Percentiles rank a stretch among this genome's conserved stretches.
Evolutionary conservation across 2,888 invertebrate species (phyloP).

Genomic region (Phanerotoma sp.): DNA sequence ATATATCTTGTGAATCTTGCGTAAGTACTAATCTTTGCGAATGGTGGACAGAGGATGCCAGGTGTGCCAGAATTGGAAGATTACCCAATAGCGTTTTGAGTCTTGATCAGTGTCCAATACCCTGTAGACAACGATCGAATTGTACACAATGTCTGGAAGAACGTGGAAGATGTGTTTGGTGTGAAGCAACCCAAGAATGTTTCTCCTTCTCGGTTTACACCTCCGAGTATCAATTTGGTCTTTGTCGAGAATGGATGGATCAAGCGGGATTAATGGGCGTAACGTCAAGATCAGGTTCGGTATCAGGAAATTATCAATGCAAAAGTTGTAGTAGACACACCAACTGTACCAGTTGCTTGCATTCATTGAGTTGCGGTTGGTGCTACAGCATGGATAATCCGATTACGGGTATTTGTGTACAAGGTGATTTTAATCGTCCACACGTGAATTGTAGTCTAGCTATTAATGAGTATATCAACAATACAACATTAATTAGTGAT

Average conservation of each 20-base stretch:
- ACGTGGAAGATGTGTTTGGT: conserved; percentile 91
- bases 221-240: conserved; percentile 89
- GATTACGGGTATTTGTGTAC: conserved; percentile 80
- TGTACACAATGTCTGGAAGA: conserved; percentile 84
- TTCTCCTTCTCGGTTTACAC: conserved; percentile 96
- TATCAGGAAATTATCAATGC: conserved; percentile 66
- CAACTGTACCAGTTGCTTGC: conserved; percentile 78
- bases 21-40: conserved; percentile 76
- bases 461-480: conserved; percentile 60
- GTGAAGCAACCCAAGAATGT: conserved; percentile 88
- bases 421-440: conserved; percentile 83
- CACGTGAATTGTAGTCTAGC: conserved; percentile 70
- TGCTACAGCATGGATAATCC: conserved; percentile 88
- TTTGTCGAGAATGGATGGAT: conserved; percentile 92
- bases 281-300: conserved; percentile 46
- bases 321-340: conserved; percentile 75
- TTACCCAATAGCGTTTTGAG: conserved; percentile 68
- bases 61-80: conserved; percentile 79
- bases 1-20: conserved; percentile 85
- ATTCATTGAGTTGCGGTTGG: conserved; percentile 91
- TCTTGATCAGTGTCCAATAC: conserved; percentile 71
- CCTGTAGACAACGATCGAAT: conserved; percentile 75
- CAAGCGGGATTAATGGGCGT: conserved; percentile 63
- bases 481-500: conserved; percentile 61
- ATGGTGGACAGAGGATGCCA: conserved; percentile 89